Conservation (phyloP, 2,888 invertebrate species). For the Polia nebulosa region DNA sequence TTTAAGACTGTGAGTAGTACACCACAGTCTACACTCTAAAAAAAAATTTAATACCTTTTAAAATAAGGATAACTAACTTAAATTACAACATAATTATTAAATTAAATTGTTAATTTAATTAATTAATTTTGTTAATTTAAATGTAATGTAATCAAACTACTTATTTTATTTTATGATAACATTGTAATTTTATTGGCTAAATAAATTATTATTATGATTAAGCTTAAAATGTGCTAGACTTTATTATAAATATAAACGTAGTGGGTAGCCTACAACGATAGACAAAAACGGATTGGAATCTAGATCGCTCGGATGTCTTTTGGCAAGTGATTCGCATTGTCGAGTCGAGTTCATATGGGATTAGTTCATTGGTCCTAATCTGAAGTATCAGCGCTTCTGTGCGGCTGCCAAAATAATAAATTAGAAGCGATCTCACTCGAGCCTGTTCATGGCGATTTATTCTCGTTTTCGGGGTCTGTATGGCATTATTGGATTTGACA, state of each 20-base stretch:
- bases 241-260: too few relatives aligned
- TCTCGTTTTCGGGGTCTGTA: slow-evolving; percentile 15
- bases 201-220: too few relatives aligned
- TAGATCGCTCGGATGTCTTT: slow-evolving; percentile 16
- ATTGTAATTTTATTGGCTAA: too few relatives aligned
- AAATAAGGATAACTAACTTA: not conserved
- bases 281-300: slow-evolving; percentile 1
- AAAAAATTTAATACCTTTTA: not conserved
- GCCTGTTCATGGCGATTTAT: slow-evolving; percentile 5
- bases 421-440: slow-evolving; percentile 10
- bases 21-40: not conserved
- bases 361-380: slow-evolving; percentile 28
- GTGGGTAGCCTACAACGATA: not conserved
- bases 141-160: too few relatives aligned
- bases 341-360: slow-evolving; percentile 11
- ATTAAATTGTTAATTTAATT: too few relatives aligned
- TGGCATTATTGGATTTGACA: slow-evolving; percentile 29
- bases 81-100: too few relatives aligned
- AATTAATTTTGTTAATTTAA: too few relatives aligned
- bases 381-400: slow-evolving; percentile 13
- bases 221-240: too few relatives aligned
- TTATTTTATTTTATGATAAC: too few relatives aligned
- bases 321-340: slow-evolving; percentile 27
- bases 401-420: slow-evolving; percentile 46
- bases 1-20: too few relatives aligned